Conservation (phyloP, 2,797 vertebrate genomes). For the Squalus acanthias region DNA sequence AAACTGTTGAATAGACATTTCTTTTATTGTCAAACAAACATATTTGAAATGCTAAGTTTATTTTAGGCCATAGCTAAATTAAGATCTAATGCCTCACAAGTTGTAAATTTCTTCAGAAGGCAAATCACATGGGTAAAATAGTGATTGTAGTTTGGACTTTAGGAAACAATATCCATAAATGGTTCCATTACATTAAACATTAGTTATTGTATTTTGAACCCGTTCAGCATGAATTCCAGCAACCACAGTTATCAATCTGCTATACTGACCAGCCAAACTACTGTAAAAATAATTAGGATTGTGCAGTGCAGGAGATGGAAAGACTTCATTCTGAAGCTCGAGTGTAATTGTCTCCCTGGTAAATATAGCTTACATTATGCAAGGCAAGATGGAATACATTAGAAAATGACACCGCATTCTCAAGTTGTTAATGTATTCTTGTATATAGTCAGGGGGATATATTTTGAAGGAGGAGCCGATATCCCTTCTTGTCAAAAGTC, state of each 20-base stretch:
- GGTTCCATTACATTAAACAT: not conserved
- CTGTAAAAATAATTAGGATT: not conserved
- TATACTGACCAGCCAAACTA: not conserved
- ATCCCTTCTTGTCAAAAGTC: not conserved
- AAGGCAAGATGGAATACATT: not conserved
- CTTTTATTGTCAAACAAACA: not conserved
- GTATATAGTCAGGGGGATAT: not conserved
- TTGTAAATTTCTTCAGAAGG: not conserved
- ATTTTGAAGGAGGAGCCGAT: not conserved
- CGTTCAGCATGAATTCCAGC: constrained; percentile 8
- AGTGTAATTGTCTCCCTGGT: not conserved
- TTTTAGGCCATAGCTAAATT: not conserved
- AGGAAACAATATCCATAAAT: not conserved
- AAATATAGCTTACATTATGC: not conserved
- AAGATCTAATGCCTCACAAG: not conserved
- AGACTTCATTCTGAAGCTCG: not conserved
- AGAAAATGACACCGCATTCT: not conserved
- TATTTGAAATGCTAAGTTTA: not conserved
- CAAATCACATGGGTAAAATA: not conserved
- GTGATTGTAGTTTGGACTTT: not conserved
- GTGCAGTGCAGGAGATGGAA: not conserved
- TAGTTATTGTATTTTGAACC: not conserved
- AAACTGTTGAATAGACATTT: constrained; percentile 13
- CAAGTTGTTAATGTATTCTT: not conserved
- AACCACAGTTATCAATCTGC: not conserved